A percentile compares a stretch with the other conserved stretches of the same genome.
phyloP scores from a whole-genome alignment of 2,113 vertebrate species.

The Eubucco bourcierii region DNA sequence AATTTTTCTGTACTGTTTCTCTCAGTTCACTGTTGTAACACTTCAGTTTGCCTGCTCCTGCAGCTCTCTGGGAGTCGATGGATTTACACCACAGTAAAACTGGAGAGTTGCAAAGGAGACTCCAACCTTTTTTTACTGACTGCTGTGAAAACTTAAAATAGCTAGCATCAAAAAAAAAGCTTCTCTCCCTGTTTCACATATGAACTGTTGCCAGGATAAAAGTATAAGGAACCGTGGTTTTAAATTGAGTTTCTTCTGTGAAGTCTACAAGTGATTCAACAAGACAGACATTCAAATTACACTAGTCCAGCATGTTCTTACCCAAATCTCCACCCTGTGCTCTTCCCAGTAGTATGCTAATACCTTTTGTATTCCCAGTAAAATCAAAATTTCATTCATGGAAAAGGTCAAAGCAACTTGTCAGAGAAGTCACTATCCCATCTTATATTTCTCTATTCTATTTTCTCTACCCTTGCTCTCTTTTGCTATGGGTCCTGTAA shows the following conservation, averaged over 20 bases:
- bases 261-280: neutral
- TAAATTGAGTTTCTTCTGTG: neutral
- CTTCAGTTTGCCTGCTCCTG: neutral
- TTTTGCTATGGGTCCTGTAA: neutral
- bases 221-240: neutral
- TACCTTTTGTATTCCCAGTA: neutral
- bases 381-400: neutral
- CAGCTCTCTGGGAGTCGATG: neutral
- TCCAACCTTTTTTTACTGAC: neutral
- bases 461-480: neutral
- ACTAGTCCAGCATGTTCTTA: neutral
- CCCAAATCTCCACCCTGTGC: neutral
- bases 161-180: neutral
- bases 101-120: neutral
- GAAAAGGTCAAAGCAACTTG: neutral
- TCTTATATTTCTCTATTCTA: neutral
- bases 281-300: neutral
- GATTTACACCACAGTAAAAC: neutral
- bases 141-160: constrained; percentile 1
- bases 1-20: neutral
- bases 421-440: neutral
- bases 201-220: neutral
- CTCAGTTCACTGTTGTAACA: neutral
- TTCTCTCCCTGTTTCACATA: neutral
- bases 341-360: neutral